These are phyloP conservation scores for Falco punctatus DNA, from an alignment of 2,113 vertebrate species.

Conservation along the genomic window DNA sequence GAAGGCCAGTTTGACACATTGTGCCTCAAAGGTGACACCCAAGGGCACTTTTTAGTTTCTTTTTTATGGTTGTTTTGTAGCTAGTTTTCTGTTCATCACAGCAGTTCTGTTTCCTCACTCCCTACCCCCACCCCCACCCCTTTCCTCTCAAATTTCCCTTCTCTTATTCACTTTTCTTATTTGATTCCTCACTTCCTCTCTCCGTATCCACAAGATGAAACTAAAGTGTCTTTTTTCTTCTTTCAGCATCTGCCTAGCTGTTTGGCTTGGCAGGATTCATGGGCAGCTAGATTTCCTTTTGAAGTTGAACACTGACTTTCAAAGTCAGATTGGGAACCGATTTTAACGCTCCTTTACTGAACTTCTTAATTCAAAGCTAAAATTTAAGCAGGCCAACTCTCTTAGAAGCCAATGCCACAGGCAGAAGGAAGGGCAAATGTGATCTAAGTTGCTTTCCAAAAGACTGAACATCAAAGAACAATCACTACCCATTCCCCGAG, in stretches of 20 bases:
- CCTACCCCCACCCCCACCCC: too few species aligned
- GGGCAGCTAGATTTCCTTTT: neutral
- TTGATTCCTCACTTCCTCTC: neutral
- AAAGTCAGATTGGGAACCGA: neutral
- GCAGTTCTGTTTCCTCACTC: neutral
- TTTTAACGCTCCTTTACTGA: constrained; percentile 15
- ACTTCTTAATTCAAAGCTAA: constrained; percentile 56
- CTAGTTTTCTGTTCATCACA: neutral
- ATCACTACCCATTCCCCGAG: neutral
- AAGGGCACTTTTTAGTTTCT: neutral
- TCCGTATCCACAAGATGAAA: neutral
- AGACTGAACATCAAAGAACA: constrained; percentile 56
- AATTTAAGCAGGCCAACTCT: constrained; percentile 7
- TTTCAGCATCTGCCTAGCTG: neutral
- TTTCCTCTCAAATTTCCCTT: neutral
- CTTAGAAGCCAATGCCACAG: constrained; percentile 32
- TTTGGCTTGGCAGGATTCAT: neutral
- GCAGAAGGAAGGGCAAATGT: constrained; percentile 4
- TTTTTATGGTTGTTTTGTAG: neutral
- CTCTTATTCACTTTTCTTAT: neutral
- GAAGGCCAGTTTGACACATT: neutral
- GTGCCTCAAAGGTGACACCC: neutral
- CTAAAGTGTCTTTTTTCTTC: neutral
- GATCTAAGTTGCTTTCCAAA: constrained; percentile 26
- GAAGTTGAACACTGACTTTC: neutral